Percentiles rank a stretch among this genome's conserved stretches.
These are phyloP conservation scores for Acrossocheilus fasciatus DNA, from an alignment of 2,797 vertebrate species.

Conservation along the genomic window DNA sequence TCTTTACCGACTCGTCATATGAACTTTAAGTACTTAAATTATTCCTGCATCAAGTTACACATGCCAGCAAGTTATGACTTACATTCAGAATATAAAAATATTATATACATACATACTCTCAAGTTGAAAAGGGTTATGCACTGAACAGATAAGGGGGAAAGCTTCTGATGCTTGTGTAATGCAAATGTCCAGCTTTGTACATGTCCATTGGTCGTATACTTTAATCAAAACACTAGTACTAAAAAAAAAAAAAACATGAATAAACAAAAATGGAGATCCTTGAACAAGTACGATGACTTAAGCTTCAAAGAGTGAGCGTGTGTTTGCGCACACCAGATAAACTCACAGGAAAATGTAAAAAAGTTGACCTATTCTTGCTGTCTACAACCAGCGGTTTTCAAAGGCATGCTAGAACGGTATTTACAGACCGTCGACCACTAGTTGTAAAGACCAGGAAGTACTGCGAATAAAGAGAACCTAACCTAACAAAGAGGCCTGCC, in stretches of 20 bases:
- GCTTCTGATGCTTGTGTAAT: not conserved
- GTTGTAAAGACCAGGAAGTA: slow-evolving; percentile 13
- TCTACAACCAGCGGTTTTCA: not conserved
- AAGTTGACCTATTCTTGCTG: not conserved
- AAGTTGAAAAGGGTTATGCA: not conserved
- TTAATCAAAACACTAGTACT: not conserved
- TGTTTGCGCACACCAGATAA: not conserved
- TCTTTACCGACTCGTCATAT: not conserved
- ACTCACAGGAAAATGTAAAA: not conserved
- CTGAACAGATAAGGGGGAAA: not conserved
- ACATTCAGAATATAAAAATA: not conserved
- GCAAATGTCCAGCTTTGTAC: not conserved
- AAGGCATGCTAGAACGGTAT: not conserved
- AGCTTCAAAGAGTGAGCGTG: not conserved
- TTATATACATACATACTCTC: not conserved
- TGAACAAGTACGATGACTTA: not conserved
- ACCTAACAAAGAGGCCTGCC: not conserved
- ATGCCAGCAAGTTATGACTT: not conserved
- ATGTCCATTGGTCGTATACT: not conserved
- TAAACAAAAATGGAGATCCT: not conserved
- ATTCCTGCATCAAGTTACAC: not conserved
- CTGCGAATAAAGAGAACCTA: not conserved
- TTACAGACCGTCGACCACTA: not conserved
- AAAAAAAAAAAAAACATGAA: not conserved
- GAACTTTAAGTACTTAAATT: not conserved